These are phyloP conservation scores for Mimachlamys varia DNA, from an alignment of 2,888 invertebrate genomes.

Conservation along the genomic window DNA sequence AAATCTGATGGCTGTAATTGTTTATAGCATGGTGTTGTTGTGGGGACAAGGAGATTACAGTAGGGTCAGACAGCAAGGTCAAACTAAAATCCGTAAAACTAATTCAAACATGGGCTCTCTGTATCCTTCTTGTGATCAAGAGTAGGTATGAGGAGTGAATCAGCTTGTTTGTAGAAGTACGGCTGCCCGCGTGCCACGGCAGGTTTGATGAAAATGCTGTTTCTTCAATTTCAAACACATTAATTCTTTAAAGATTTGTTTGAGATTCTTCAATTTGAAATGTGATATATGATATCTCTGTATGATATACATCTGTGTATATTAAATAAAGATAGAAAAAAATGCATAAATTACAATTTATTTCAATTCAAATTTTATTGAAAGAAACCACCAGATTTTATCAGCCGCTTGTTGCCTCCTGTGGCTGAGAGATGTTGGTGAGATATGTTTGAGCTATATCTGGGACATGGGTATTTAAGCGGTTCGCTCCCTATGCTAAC, in stretches of 20 bases:
- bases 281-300: not conserved
- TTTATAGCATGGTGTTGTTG: not conserved
- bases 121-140: not conserved
- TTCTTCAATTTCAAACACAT: not conserved
- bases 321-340: not conserved
- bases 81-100: not conserved
- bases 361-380: constrained; percentile 21
- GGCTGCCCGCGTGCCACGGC: not conserved
- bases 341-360: not conserved
- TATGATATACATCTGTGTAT: not conserved
- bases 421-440: not conserved
- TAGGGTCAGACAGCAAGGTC: not conserved
- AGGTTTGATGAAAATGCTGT: not conserved
- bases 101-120: not conserved
- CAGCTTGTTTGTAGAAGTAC: not conserved
- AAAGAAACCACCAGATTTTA: not conserved
- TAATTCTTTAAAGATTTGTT: not conserved
- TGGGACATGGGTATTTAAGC: not conserved
- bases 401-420: not conserved
- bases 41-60: not conserved
- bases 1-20: not conserved
- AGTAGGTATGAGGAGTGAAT: not conserved
- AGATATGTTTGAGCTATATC: not conserved
- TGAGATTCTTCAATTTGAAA: constrained; percentile 25
- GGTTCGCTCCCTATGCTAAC: constrained; percentile 8